Base-by-base conservation (phyloP, 2,113 vertebrate genomes). In the Otolemur garnettii region DNA sequence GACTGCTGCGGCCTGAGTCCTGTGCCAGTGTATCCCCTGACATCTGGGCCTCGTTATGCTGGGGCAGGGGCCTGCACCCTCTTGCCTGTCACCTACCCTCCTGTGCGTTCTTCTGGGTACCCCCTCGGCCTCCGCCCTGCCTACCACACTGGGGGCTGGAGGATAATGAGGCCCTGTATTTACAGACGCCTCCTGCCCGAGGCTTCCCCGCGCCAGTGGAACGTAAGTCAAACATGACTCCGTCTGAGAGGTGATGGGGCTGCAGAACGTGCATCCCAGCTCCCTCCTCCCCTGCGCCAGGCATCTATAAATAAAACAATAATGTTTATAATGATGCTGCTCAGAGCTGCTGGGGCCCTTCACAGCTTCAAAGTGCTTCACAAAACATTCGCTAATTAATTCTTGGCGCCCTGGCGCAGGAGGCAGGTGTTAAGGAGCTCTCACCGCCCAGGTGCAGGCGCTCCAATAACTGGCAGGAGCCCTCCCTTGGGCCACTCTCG, bases 291-390 rank as follows among this genome's bases (percentile, higher is more conserved):
- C 53, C 26, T 18, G 59, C 17, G 1, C 62, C 1, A 38, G 38
- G 38, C 38, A 55, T 50, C 95, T 89, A 28, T 95, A 94, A 97
- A 93, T 96, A 91, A 96, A 93, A 77, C 42, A 35, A 1, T 77
- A 75, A 79, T 86, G 30, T 94, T 93, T 95, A 89, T 28, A 50
- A 79, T 17, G 93, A 87, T 15, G 93, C 86, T 7, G 85, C 87
- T 30, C 38, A 0, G 90, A 55, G 93, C 87, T 50, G 90, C 83
- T 1, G 30, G 80, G 88, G 90, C 91, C 75, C 89, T 94, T 77
- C 71, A 2, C 9, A 22, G 96, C 95, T 95, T 95, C 97, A 96
- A 74, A 97, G 96, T 14, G 93, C 91, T 95, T 93, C 68, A 28
- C 75, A 62, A 60, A 87, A 93, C 91, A 26, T 55, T 72, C 4